Base-by-base conservation (phyloP, 2,113 vertebrate species). In the Apus apus region DNA sequence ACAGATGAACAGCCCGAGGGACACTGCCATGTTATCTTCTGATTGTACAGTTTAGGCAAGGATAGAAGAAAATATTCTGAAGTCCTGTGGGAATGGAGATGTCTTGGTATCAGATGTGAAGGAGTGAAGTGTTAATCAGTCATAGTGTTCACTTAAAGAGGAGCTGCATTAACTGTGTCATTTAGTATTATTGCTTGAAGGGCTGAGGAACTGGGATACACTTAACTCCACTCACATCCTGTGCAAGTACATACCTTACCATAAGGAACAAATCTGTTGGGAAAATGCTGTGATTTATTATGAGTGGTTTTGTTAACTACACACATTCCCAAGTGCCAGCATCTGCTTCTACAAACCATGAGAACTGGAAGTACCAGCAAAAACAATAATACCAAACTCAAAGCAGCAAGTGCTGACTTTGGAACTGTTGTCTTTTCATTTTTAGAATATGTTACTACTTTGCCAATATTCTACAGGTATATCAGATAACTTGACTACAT, bases 341-440 rank as follows among this genome's bases (percentile, higher is more conserved):
- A 87, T 97, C 78, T 95, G 96, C 89, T 96, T 96, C 30, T 36
- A 87, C 91, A 97, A 97, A 97, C 92, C 79, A 81, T 96, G 89
- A 97, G 93, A 97, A 97, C 90, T 88, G 54, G 73, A 93, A 96
- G 68, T 84, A 89, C 84, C 75, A 78, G 70, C 84, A 96, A 97
- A 97, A 95, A 77, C 92, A 94, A 81, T 92, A 71, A 62, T 90
- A 48, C 54, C 85, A 92, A 94, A 92, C 76, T 76, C 93, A 74
- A 85, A 93, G 72, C 57, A 97, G 94, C 85, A 97, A 96, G 94
- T 96, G 78, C 93, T 96, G 89, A 86, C 92, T 97, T 97, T 96
- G 95, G 86, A 96, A 70, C 79, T 51, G 71, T 84, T 95, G 62
- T 91, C 89, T 97, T 96, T 84, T 85, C 48, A 45, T 85, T 92